Evolutionary conservation across 2,888 invertebrate species (phyloP), one percentile per base, ranked within the genome.

Genomic region (Ichneumoninae sp.): DNA sequence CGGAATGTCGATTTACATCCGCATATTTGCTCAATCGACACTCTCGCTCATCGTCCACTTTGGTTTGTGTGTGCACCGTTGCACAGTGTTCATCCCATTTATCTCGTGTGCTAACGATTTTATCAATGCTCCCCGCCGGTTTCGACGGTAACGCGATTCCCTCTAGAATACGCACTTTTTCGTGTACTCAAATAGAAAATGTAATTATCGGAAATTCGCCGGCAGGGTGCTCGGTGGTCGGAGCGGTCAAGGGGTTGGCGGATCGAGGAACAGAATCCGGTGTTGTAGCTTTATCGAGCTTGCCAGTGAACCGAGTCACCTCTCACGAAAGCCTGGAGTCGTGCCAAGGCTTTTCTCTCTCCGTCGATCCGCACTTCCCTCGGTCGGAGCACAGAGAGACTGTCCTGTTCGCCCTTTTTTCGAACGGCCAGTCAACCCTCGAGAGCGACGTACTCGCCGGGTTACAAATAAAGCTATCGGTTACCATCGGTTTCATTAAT

Each of bases 251-350:
- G 65, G n/a, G 71, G 8, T 40, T 50, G 16, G 47, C 33, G 22
- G 19, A n/a, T 40, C 22, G 52, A 40, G 33, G 69, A 47, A 60
- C 54, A 36, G 75, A 54, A 60, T 33, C 22, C 70, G 26, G 74
- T 54, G 69, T 74, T 82, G 74, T 80, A 80, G 83, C 68, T 86
- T 86, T 86, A 86, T 86, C 83, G 86, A 86, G 86, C 83, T 80
- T 82, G 74, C 72, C 40, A 44, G 83, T 79, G 26, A 75, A 30
- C 57, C 75, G 65, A 81, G 65, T 83, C 79, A 79, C 62, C 79
- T 72, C 78, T 83, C 79, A 33, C 70, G 82, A 72, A 82, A 82
- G 26, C 60, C 79, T 86, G 86, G 85, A 84, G 76, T 79, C 47
- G 71, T 82, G 85, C 85, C 85, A 86, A 85, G 75, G 44, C 47